phyloP scores from a whole-genome alignment of 2,113 vertebrate genomes.

The Gymnorhina tibicen region DNA sequence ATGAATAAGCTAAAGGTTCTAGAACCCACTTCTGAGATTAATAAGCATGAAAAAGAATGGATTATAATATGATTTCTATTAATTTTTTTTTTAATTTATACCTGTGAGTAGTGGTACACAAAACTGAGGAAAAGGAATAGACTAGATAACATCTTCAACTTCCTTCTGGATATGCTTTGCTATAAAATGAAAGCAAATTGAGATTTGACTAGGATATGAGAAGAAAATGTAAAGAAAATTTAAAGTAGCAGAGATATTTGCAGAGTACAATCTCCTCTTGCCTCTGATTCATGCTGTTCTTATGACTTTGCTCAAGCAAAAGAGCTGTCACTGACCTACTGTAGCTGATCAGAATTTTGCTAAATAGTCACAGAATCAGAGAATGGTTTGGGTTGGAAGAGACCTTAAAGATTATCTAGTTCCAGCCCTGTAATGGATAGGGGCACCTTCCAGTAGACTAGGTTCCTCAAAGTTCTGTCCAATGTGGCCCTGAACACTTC shows the following conservation, averaged over 20 bases:
- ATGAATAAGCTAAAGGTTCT: background rate
- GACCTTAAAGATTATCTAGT: background rate
- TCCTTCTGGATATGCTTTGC: background rate
- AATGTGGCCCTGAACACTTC: background rate
- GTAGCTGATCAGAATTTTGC: constrained; percentile 4
- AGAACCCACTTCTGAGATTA: background rate
- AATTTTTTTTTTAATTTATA: background rate
- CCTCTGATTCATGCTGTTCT: background rate
- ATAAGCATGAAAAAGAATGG: background rate
- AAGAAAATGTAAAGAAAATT: background rate
- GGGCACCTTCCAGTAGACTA: background rate
- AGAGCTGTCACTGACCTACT: background rate
- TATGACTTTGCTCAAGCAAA: background rate
- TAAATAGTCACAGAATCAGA: background rate
- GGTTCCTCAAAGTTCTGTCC: background rate
- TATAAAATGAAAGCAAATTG: background rate
- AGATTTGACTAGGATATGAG: background rate
- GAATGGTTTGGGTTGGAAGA: background rate
- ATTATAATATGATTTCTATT: background rate
- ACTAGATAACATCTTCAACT: background rate
- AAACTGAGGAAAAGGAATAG: background rate
- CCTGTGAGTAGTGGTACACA: background rate
- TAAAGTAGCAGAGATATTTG: background rate
- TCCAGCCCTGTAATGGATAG: background rate
- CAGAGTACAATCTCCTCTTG: background rate